Evolutionary conservation across 1,140 invertebrate species (phyloP).

Genomic region (Drosophila tropicalis): DNA sequence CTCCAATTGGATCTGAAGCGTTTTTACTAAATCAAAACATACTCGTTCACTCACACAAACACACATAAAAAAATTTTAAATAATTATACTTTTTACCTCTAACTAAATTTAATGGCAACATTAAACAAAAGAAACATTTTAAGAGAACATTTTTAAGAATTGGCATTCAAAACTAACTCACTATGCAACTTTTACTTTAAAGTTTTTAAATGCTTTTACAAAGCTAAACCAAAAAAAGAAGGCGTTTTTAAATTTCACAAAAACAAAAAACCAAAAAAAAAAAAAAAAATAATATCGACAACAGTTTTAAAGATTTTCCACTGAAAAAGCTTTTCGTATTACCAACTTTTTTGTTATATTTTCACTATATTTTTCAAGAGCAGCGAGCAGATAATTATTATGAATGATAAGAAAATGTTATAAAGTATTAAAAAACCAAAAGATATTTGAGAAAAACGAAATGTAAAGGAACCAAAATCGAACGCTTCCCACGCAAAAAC

Average conservation of each 20-base stretch:
- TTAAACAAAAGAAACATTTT: slow-evolving; percentile 44
- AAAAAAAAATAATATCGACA: background rate
- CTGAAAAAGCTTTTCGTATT: slow-evolving; percentile 53
- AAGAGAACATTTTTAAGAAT: slow-evolving; percentile 59
- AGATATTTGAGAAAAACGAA: slow-evolving; percentile 65
- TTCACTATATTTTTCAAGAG: slow-evolving; percentile 43
- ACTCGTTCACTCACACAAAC: slow-evolving; percentile 19
- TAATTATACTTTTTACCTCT: slow-evolving; percentile 52
- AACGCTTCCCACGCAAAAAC: slow-evolving; percentile 82
- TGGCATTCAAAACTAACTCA: slow-evolving; percentile 34
- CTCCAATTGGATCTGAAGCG: slow-evolving; percentile 33
- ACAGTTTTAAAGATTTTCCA: slow-evolving; percentile 70
- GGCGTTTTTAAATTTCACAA: slow-evolving; percentile 66
- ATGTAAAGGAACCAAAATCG: slow-evolving; percentile 83
- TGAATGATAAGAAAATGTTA: slow-evolving; percentile 32
- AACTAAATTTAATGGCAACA: slow-evolving; percentile 32
- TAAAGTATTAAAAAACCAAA: slow-evolving; percentile 26
- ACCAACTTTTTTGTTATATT: slow-evolving; percentile 21
- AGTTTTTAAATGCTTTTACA: slow-evolving; percentile 78
- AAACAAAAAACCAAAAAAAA: slow-evolving; percentile 8
- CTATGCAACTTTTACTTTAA: slow-evolving; percentile 61
- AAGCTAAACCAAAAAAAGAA: slow-evolving; percentile 49
- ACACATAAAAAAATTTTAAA: slow-evolving; percentile 52
- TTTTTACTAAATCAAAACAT: slow-evolving; percentile 44
- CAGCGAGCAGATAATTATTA: slow-evolving; percentile 22